Evolutionary conservation across 1,140 invertebrate genomes (phyloP).

Genomic region (Ostrea denselamellosa): DNA sequence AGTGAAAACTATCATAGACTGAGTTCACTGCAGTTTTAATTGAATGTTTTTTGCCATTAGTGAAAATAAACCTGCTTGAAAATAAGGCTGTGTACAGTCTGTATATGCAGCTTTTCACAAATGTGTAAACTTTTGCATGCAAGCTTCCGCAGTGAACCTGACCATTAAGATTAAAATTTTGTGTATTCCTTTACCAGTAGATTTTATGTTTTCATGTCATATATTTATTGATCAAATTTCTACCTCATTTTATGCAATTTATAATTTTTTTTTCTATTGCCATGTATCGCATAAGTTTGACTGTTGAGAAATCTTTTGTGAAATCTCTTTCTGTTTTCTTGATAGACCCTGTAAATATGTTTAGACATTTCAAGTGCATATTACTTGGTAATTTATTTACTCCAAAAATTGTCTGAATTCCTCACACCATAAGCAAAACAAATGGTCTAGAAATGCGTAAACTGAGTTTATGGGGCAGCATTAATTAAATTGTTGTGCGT

Average conservation of each 20-base stretch:
- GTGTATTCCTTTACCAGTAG: neutral
- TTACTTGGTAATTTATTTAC: neutral
- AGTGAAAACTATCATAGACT: no score
- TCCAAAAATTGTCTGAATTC: neutral
- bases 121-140: neutral
- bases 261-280: slow-evolving; percentile 20
- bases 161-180: neutral
- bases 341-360: neutral
- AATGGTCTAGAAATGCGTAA: neutral
- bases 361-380: slow-evolving; percentile 1
- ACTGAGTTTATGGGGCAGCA: neutral
- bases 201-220: slow-evolving; percentile 5
- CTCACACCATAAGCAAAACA: neutral
- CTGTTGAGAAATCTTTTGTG: no score
- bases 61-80: no score
- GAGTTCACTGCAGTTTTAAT: no score
- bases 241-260: slow-evolving; percentile 15
- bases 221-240: neutral
- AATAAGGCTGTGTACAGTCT: neutral
- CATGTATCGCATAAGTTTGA: neutral
- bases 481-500: slow-evolving; percentile 29
- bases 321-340: neutral
- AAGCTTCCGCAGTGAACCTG: neutral
- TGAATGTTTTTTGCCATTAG: no score
- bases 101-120: neutral